Evolutionary conservation across 2,888 invertebrate species (phyloP), one percentile per base, ranked within the genome.

Genomic region (Vannuccia rotundouncinata): DNA sequence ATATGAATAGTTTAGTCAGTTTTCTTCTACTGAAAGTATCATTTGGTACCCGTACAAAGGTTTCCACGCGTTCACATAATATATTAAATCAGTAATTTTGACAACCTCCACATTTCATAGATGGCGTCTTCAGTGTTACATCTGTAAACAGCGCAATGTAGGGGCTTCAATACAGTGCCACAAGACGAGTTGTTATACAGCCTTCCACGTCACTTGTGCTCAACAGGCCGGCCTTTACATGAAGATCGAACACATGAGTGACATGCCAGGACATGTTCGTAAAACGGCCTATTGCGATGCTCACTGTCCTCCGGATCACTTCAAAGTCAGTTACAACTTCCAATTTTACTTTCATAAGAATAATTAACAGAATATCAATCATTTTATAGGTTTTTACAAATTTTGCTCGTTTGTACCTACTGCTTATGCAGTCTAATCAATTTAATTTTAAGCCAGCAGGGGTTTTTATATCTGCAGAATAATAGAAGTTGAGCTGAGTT

Each of bases 111-210:
- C 10, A 28, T 10, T 2, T 78, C 1, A 25, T 66, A 78, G 78
- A 25, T 96, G 96, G 94, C 93, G 93, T 85, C 91, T 99, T n/a
- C 93, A 93, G 0, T 99, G 99, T 87, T 95, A 95, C 88, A 94
- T 99, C 80, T 99, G 98, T 89, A 96, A 87, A 83, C 86, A 87
- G 84, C 83, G 86, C 45, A 86, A 86, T 31, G 93, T 93, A 0
- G 98, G 98, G 1, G 97, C 98, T 0, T 98, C 98, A 86, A 97
- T 99, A 82, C 98, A 98, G 89, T 98, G 98, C 87, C 95, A 97
- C 88, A 94, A 95, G 85, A 93, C 92, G 84, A 95, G 94, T 88
- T 97, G 97, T 87, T 97, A 96, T 87, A 93, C 94, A 5, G 97
- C 98, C 0, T 99, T 99, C 89, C 99, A 99, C 88, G 99, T 99